Base-by-base conservation (phyloP, 2,888 invertebrate species). In the Drosophila longiperda region DNA sequence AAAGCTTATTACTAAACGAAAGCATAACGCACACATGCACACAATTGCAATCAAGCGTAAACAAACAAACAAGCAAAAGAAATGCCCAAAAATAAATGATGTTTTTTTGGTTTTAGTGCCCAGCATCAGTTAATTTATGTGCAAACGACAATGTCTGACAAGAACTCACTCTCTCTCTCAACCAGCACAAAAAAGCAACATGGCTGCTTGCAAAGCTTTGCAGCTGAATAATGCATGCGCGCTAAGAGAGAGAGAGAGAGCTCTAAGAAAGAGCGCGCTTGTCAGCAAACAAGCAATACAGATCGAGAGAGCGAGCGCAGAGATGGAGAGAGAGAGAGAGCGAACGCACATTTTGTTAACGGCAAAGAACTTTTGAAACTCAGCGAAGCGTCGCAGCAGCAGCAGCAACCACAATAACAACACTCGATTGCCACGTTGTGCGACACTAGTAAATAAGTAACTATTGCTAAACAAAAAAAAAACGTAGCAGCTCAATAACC, bases 131-230 rank as follows among this genome's bases (percentile, higher is more conserved):
- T 83, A 85, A 87, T 72, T 81, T 83, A 58, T 67, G 53, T 61
- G 64, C 45, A 23, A 45, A 45, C 45, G 45, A 45, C 45, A 52
- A 59, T 55, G 63, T 60, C 58, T 40, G 59, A 53, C 49, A 66
- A 72, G 58, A 71, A 48, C 65, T 57, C 40, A 55, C 29, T 64
- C 55, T 38, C 63, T 68, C 70, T 66, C 68, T 49, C 57, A 55
- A 64, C 36, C 68, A 60, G 62, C 74, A 65, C 73, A 66, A 89
- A 84, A 84, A 87, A 87, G 83, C 91, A 87, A 87, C 52, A 87
- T 87, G 87, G 87, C 87, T 90, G 87, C 91, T 87, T 79, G 17
- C 58, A 90, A 87, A 87, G 87, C 87, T 87, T 87, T 89, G 87
- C 74, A 85, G 91, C 91, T 84, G 84, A 84, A 90, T 84, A 78